These are phyloP conservation scores for Corbicula japonica DNA, from an alignment of 2,888 invertebrate species.

Conservation along the genomic window DNA sequence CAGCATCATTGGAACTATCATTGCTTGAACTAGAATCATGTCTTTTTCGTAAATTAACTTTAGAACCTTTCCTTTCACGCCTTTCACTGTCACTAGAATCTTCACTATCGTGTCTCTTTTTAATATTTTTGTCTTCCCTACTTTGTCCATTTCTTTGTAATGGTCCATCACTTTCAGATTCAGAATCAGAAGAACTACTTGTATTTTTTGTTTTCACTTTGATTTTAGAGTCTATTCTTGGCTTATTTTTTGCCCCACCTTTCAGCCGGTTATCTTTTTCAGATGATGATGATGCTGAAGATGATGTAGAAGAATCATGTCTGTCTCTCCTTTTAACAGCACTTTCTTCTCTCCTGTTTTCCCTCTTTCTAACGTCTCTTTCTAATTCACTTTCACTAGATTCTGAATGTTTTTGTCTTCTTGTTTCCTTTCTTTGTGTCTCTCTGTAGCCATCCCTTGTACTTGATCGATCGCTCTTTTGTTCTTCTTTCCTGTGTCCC, in stretches of 20 bases:
- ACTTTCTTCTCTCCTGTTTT: background rate
- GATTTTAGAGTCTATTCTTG: too few relatives aligned
- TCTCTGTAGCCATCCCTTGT: too few relatives aligned
- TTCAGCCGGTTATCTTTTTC: background rate
- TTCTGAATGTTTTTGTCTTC: too few relatives aligned
- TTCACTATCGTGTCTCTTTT: background rate
- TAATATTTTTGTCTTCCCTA: background rate
- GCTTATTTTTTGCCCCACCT: too few relatives aligned
- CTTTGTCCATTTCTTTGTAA: too few relatives aligned
- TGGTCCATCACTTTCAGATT: slow-evolving; percentile 24
- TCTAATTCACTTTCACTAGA: slow-evolving; percentile 17
- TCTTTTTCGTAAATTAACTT: slow-evolving; percentile 14
- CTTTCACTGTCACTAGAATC: background rate
- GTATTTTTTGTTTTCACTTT: too few relatives aligned
- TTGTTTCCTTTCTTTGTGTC: too few relatives aligned
- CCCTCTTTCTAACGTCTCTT: background rate
- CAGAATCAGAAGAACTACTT: slow-evolving; percentile 14
- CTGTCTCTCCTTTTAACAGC: background rate
- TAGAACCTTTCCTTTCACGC: background rate
- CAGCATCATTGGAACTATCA: slow-evolving; percentile 3
- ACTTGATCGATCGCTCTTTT: too few relatives aligned
- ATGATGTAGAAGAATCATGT: background rate
- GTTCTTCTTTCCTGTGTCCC: too few relatives aligned
- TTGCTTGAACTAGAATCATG: slow-evolving; percentile 39
- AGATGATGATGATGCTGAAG: background rate